Conservation (phyloP, 2,797 vertebrate genomes). For the Arrhamphus sclerolepis region DNA sequence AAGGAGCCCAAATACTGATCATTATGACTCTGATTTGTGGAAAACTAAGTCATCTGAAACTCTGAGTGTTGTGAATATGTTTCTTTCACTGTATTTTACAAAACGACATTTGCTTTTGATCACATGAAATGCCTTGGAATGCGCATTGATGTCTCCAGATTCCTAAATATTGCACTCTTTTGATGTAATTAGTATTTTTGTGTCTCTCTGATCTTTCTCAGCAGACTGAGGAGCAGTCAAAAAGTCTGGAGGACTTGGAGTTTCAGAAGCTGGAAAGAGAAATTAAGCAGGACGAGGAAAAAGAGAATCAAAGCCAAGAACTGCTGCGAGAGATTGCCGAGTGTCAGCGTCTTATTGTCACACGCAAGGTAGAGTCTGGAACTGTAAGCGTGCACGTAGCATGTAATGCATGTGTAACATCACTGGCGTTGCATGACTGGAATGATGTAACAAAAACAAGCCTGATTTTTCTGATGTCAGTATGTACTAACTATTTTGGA, state of each 20-base stretch:
- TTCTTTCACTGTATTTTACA: background rate
- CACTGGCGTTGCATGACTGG: background rate
- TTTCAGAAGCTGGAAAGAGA: slow-evolving; percentile 94
- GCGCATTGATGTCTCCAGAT: too few species aligned
- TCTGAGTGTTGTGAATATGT: background rate
- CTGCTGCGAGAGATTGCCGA: slow-evolving; percentile 89
- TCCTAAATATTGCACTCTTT: background rate
- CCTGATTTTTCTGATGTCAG: too few species aligned
- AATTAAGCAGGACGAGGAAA: slow-evolving; percentile 90
- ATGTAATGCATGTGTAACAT: slow-evolving; percentile 25
- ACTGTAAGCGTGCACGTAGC: slow-evolving; percentile 3
- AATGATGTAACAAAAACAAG: background rate
- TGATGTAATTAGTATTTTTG: background rate
- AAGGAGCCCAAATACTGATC: too few species aligned
- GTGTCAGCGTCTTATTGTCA: slow-evolving; percentile 88
- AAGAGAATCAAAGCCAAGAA: slow-evolving; percentile 87
- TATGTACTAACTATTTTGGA: too few species aligned
- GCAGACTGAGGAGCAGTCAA: slow-evolving; percentile 86
- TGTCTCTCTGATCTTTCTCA: slow-evolving; percentile 51
- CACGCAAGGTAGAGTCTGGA: slow-evolving; percentile 84
- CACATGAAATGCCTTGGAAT: too few species aligned
- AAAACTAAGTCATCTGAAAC: background rate
- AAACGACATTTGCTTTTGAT: too few species aligned
- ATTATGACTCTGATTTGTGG: too few species aligned
- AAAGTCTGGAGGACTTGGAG: slow-evolving; percentile 91